Evolutionary conservation across 2,113 vertebrate species (phyloP), one percentile per base, ranked within the genome.

Genomic region (Amphiprion ocellaris): DNA sequence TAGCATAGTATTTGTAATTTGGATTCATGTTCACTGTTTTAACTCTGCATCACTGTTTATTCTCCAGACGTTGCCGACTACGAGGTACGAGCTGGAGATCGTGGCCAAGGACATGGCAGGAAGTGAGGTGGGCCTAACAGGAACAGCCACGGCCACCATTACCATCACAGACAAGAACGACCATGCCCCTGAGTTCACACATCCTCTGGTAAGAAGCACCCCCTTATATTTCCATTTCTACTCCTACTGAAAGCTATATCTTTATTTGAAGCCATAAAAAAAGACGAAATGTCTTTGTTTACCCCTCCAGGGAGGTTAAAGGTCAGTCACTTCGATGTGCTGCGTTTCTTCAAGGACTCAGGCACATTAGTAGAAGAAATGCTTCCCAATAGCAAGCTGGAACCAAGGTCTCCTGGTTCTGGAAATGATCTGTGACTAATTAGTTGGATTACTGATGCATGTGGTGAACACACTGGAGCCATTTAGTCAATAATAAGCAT

Each of bases 91-190:
- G 82, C 81, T 99, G 65, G 96, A 98, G 87, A 96, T 99, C 33
- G 96, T 98, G 80, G 98, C 97, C 11, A 98, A 99, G 80, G 98
- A 99, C 60, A 98, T 99, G 97, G 96, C 96, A 6, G 97, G 98
- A 72, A 95, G 94, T 80, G 97, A 99, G 0, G 97, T 98, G 33
- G 98, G 98, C n/a, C 92, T 99, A 3, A 97, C 94, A 0, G 98
- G 97, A 67, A 99, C 98, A 0, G 96, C 98, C 24, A 99, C 98
- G 0, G 98, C 98, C 0, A 99, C 98, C 5, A 97, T 99, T 53
- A 94, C 98, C 30, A 98, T 99, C 12, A 97, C 97, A 4, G 98
- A 99, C 94, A 97, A 98, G 87, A 99, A 99, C 0, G 98, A 99
- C 81, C 97, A 99, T 16, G 95, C 97, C 0, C 98, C 98, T 0